Percentiles rank a stretch among this genome's conserved stretches.
phyloP scores from a whole-genome alignment of 2,113 vertebrate species.

The Tauraco erythrolophus region DNA sequence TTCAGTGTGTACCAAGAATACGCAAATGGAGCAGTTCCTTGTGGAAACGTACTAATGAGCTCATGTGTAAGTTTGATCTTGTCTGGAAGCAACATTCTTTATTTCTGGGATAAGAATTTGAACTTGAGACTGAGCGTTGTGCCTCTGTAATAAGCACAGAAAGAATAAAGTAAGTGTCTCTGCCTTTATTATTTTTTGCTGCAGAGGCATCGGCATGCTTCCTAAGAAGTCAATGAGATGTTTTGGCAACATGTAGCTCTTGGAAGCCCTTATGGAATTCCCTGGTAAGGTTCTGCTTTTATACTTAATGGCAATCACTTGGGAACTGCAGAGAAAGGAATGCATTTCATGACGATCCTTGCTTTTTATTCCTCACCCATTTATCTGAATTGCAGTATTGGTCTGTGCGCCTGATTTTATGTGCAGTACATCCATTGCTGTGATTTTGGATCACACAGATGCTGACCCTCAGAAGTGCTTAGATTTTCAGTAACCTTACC shows the following conservation, averaged over 20 bases:
- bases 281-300: neutral
- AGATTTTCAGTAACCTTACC: neutral
- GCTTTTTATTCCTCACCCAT: neutral
- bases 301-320: neutral
- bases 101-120: neutral
- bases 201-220: neutral
- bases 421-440: neutral
- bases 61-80: rapidly evolving
- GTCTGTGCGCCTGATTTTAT: neutral
- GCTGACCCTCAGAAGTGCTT: neutral
- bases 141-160: neutral
- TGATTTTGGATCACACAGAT: neutral
- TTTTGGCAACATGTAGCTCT: neutral
- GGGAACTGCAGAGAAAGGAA: neutral
- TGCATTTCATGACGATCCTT: neutral
- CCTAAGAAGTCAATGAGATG: neutral
- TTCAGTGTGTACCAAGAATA: rapidly evolving
- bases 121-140: neutral
- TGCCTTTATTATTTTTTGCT: neutral
- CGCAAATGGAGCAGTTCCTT: neutral
- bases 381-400: neutral
- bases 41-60: neutral
- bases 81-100: neutral
- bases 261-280: neutral
- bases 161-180: neutral